Conservation (phyloP, 2,797 vertebrate species). For the Xenentodon cancila region DNA sequence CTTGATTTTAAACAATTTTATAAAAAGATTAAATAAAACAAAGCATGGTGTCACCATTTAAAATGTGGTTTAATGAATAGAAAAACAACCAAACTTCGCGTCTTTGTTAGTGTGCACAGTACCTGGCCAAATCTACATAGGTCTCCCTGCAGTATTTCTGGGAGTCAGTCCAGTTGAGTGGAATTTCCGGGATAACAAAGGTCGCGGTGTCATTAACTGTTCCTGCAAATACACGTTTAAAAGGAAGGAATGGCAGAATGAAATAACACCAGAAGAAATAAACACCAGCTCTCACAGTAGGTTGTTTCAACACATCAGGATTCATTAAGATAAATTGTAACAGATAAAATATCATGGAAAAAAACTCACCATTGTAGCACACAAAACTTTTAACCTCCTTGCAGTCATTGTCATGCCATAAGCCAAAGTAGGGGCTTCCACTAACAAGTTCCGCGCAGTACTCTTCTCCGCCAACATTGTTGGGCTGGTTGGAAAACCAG, state of each 20-base stretch:
- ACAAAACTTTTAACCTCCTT: fast-evolving
- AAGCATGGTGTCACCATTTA: no score
- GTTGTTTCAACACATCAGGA: neutral
- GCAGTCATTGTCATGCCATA: neutral
- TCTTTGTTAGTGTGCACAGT: no score
- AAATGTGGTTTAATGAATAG: no score
- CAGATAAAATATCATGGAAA: no score
- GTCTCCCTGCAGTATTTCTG: no score
- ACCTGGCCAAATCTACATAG: no score
- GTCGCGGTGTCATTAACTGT: neutral
- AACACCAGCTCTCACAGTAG: no score
- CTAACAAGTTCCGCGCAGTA: neutral
- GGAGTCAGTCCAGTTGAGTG: neutral
- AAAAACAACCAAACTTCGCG: no score
- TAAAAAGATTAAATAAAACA: no score
- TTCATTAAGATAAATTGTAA: neutral
- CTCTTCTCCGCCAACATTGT: neutral
- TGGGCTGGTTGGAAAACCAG: fast-evolving
- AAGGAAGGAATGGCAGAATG: neutral
- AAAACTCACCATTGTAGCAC: conserved; percentile 53
- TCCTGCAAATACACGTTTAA: neutral
- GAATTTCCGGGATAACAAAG: neutral
- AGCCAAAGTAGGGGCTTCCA: fast-evolving
- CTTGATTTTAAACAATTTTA: no score
- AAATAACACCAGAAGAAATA: no score